Evolutionary conservation across 2,797 vertebrate species (phyloP), one percentile per base, ranked within the genome.

Genomic region (Telmatherina bonti): DNA sequence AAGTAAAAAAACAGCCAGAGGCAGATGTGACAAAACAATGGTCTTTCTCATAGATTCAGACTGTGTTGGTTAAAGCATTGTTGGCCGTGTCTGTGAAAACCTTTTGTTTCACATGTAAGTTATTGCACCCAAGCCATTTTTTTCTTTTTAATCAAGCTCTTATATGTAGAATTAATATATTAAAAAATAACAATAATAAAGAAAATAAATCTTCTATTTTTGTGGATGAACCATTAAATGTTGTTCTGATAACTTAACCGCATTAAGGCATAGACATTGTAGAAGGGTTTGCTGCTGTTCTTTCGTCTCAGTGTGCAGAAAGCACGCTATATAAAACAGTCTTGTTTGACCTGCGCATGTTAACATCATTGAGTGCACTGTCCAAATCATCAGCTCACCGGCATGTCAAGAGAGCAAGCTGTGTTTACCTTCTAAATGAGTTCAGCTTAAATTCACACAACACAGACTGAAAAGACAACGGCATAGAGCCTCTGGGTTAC

Each of bases 271-370:
- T 20, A 7, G 20, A 18, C 43, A 20, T 7, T n/a, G 43, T n/a
- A 9, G 43, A 47, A 9, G 20, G 16, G n/a, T n/a, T 47, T 47
- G 1, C 43, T n/a, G 43, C 18, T 47, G 43, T 9, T n/a, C 18
- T 3, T 47, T 20, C 9, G 18, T n/a, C 41, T 16, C 41, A 47
- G 43, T 3, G 43, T n/a, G 2, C 20, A n/a, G 43, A 47, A 47
- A n/a, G 43, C 43, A 47, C 20, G 9, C 7, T 3, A 2, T 8
- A n/a, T 47, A 10, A 47, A 47, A n/a, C 20, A 47, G 8, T 47
- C 43, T 52, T 51, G 56, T 65, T 55, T 55, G 43, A 65, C 33
- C 51, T 29, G 62, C 7, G 38, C 33, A 16, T 63, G 67, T 75
- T 63, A 16, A 61, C 71, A 57, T 57, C 16, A 54, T 53, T 54